Percentiles rank a stretch among this genome's conserved stretches.
Conservation (phyloP, 2,113 vertebrate species). For the Chiloscyllium plagiosum region DNA sequence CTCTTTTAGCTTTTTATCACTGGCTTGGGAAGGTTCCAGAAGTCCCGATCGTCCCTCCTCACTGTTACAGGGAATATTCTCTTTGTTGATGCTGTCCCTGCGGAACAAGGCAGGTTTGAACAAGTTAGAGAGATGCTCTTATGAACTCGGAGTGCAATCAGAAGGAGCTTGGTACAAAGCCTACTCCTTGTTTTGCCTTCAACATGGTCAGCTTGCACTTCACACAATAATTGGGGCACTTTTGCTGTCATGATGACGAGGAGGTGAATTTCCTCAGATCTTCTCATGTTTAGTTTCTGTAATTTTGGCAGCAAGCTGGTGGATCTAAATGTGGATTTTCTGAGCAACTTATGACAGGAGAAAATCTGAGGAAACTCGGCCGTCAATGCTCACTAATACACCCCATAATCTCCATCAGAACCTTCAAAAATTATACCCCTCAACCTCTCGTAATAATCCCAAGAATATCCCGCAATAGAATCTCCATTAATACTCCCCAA, state of each 20-base stretch:
- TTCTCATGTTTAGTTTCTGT: background rate
- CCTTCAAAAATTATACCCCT: background rate
- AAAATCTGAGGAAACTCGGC: background rate
- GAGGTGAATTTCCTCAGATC: background rate
- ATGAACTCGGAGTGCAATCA: background rate
- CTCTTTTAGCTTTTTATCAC: conserved; percentile 54
- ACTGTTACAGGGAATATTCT: conserved; percentile 71
- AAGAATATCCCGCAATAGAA: background rate
- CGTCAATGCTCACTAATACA: background rate
- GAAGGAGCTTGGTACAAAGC: no score
- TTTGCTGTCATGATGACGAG: background rate
- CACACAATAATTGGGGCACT: background rate
- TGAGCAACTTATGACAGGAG: background rate
- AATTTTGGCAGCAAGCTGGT: background rate
- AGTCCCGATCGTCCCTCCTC: conserved; percentile 53
- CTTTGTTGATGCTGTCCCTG: conserved; percentile 75
- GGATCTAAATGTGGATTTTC: background rate
- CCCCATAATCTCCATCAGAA: background rate
- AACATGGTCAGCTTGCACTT: background rate
- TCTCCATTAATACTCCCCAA: background rate
- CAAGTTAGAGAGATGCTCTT: background rate
- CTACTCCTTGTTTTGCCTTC: background rate
- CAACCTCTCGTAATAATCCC: background rate
- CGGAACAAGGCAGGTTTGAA: conserved; percentile 37
- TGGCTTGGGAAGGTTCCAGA: conserved; percentile 49